phyloP scores from a whole-genome alignment of 2,797 vertebrate species.

The Acrossocheilus fasciatus region DNA sequence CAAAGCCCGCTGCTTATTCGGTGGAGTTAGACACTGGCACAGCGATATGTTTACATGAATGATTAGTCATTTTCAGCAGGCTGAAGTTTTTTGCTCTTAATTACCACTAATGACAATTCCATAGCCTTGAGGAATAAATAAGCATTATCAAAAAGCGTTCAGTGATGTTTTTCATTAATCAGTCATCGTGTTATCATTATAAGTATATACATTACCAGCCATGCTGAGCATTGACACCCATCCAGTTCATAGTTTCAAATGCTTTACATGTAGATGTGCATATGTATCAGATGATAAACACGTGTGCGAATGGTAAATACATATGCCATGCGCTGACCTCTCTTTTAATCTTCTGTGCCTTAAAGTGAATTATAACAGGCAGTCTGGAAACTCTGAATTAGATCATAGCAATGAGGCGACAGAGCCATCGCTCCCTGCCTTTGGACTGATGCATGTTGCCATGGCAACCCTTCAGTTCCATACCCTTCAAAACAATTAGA shows the following conservation, averaged over 20 bases:
- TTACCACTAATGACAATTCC: conserved; percentile 26
- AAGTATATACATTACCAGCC: not conserved
- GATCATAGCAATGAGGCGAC: conserved; percentile 58
- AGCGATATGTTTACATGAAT: conserved; percentile 37
- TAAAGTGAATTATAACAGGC: conserved; percentile 37
- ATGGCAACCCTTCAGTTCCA: conserved; percentile 78
- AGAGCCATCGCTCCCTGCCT: conserved; percentile 48
- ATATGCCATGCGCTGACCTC: not conserved
- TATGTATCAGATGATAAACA: not conserved
- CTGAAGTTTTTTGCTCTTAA: conserved; percentile 12
- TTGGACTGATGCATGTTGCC: conserved; percentile 71
- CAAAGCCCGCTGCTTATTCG: conserved; percentile 13
- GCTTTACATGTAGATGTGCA: not conserved
- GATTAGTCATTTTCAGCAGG: conserved; percentile 24
- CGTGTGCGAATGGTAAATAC: not conserved
- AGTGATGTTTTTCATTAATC: not conserved
- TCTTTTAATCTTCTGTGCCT: conserved; percentile 25
- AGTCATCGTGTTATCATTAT: not conserved
- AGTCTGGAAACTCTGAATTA: conserved; percentile 52
- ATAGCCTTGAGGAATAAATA: conserved; percentile 31
- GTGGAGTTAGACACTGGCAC: not conserved
- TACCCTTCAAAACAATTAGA: conserved; percentile 83
- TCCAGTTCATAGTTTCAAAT: not conserved
- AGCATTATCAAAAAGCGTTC: not conserved
- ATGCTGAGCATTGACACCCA: not conserved